These are phyloP conservation scores for Myotis pilosus DNA, from an alignment of 2,797 vertebrate species.

Conservation along the genomic window DNA sequence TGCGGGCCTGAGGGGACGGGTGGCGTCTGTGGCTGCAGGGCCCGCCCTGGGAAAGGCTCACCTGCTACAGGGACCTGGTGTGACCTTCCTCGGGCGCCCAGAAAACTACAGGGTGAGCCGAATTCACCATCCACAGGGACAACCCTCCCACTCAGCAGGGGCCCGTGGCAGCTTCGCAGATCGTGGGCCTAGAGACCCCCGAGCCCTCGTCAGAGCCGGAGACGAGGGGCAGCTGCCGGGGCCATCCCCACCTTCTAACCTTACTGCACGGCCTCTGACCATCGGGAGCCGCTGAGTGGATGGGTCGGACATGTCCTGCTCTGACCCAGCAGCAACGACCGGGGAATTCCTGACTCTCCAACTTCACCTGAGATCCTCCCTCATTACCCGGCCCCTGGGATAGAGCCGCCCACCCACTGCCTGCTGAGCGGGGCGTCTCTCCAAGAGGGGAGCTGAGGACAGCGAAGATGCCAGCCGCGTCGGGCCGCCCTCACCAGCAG, in stretches of 20 bases:
- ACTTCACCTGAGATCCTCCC: conserved; percentile 17
- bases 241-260: no score
- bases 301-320: neutral
- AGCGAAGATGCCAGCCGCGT: accelerated
- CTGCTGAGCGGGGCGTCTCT: neutral
- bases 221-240: no score
- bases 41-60: neutral
- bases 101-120: no score
- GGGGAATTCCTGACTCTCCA: neutral
- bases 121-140: no score
- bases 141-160: no score
- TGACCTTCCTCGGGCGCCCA: no score
- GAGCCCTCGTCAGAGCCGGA: no score
- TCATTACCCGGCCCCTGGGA: neutral
- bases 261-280: no score
- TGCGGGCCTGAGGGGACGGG: neutral
- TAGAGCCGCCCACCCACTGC: neutral
- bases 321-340: neutral
- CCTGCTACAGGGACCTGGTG: no score
- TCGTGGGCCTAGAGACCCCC: no score
- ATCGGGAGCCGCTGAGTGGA: accelerated
- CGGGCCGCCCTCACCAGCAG: conserved; percentile 87
- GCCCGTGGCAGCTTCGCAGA: no score
- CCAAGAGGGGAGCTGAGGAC: neutral
- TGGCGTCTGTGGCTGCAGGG: neutral